Evolutionary conservation across 2,113 vertebrate genomes (phyloP).

Genomic region (Trochalopteron elliotii): DNA sequence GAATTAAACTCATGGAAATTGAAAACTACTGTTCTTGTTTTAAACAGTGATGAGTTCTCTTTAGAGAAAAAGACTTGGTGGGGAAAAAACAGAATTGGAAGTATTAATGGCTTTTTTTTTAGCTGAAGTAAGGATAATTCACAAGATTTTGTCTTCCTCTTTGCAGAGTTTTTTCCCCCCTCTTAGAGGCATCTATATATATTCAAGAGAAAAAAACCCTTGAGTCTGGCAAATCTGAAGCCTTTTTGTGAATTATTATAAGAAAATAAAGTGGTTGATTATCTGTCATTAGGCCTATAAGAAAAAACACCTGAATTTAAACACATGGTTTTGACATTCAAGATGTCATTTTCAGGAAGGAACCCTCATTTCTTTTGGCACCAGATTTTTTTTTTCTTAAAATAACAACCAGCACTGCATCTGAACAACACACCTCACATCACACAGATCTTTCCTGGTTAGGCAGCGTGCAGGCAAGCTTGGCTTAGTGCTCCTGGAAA

Average conservation of each 20-base stretch:
- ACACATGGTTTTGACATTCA: not conserved
- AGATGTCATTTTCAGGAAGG: not conserved
- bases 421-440: not conserved
- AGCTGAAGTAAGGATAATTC: not conserved
- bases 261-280: not conserved
- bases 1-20: not conserved
- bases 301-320: not conserved
- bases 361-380: not conserved
- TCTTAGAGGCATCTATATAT: not conserved
- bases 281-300: not conserved
- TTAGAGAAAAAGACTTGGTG: not conserved
- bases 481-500: not conserved
- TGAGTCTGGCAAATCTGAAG: not conserved
- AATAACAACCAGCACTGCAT: not conserved
- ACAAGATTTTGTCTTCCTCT: not conserved
- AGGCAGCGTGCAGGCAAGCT: not conserved
- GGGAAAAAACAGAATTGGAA: not conserved
- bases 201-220: not conserved
- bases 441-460: not conserved
- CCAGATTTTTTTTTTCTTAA: not conserved
- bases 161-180: accelerated
- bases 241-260: not conserved
- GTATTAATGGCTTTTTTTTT: not conserved
- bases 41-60: not conserved
- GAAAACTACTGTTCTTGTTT: not conserved